phyloP scores from a whole-genome alignment of 2,113 vertebrate genomes.

The Spheniscus mendiculus region DNA sequence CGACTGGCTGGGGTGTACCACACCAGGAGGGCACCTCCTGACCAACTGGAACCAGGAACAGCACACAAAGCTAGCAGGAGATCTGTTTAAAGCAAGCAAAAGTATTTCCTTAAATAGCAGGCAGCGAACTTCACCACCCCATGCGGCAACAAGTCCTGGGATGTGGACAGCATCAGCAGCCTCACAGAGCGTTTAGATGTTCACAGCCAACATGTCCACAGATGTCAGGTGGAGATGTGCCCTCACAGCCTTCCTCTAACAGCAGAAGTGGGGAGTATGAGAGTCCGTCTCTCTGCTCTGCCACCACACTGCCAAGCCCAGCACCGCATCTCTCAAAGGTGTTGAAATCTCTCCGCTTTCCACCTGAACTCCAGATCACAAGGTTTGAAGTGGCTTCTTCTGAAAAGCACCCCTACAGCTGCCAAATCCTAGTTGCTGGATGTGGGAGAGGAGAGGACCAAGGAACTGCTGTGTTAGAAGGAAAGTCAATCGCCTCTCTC shows the following conservation, averaged over 20 bases:
- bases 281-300: not conserved
- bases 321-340: not conserved
- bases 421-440: not conserved
- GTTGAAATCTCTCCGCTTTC: not conserved
- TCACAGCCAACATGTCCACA: rapidly evolving
- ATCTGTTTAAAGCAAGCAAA: not conserved
- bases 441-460: not conserved
- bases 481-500: not conserved
- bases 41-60: not conserved
- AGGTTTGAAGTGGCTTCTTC: not conserved
- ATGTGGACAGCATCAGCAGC: not conserved
- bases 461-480: not conserved
- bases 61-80: not conserved
- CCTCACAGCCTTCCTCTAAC: not conserved
- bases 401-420: not conserved
- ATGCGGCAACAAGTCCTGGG: not conserved
- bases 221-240: not conserved
- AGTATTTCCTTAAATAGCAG: not conserved
- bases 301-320: not conserved
- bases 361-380: not conserved
- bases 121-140: not conserved
- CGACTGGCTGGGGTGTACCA: not conserved
- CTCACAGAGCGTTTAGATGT: not conserved
- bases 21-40: not conserved
- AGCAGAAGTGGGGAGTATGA: not conserved